Percentiles rank a stretch among this genome's conserved stretches.
Conservation (phyloP, 1,140 invertebrate genomes). For the Harpegnathos saltator region DNA sequence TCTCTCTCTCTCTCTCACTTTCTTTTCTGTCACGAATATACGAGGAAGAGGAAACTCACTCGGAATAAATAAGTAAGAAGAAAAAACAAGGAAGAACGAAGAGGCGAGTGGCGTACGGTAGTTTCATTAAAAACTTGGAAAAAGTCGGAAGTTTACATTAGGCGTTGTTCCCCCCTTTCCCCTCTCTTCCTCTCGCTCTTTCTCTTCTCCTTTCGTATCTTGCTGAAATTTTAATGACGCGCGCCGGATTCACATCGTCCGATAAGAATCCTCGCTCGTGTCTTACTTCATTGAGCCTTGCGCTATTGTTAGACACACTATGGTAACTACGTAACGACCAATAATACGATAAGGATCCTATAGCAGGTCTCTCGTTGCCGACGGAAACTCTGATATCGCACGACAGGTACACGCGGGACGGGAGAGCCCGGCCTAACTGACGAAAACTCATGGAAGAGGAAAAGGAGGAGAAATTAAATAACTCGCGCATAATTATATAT, state of each 20-base stretch:
- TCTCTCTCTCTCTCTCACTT: no score
- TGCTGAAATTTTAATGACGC: neutral
- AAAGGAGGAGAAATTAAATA: no score
- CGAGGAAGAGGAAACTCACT: neutral
- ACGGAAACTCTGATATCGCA: no score
- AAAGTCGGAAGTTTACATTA: neutral
- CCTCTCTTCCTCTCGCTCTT: neutral
- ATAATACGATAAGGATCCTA: slow-evolving; percentile 20
- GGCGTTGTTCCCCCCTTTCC: no score
- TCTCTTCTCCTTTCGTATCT: neutral
- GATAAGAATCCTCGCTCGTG: neutral
- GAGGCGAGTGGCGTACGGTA: neutral
- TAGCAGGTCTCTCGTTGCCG: neutral
- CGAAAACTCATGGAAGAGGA: no score
- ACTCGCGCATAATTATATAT: no score
- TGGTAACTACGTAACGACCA: slow-evolving; percentile 8
- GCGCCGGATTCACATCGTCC: neutral
- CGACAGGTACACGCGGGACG: no score
- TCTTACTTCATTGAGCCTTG: neutral
- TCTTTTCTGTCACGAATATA: neutral
- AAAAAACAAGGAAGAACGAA: neutral
- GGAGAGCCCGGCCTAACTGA: no score
- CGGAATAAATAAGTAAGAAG: neutral
- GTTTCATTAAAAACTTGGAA: neutral
- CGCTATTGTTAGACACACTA: slow-evolving; percentile 1